phyloP scores from a whole-genome alignment of 64 coral and sea anemone genomes.

The Montipora foliosa region DNA sequence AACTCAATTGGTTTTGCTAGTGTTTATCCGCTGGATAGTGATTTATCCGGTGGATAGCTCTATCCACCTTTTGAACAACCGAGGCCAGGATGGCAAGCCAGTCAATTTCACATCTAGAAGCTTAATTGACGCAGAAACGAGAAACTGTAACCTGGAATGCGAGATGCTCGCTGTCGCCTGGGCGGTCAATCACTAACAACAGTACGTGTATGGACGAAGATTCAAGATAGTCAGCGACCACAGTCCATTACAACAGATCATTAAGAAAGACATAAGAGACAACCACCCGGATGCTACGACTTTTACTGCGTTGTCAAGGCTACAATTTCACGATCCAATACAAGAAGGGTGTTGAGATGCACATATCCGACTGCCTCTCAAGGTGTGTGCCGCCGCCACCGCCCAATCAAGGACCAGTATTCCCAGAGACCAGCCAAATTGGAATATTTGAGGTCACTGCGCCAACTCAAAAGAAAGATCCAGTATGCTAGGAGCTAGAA shows the following conservation, averaged over 20 bases:
- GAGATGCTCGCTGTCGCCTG: too few species aligned
- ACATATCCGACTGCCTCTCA: neutral
- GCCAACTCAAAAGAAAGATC: neutral
- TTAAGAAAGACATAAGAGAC: neutral
- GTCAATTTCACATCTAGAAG: neutral
- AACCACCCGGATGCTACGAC: neutral
- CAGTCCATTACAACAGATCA: neutral
- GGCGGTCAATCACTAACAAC: too few species aligned
- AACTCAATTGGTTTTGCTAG: too few species aligned
- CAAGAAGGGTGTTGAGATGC: neutral
- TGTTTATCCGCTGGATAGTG: too few species aligned
- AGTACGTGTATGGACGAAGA: too few species aligned
- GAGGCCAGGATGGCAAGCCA: neutral
- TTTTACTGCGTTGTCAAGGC: neutral
- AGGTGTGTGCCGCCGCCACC: neutral
- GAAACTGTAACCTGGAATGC: neutral
- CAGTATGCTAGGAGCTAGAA: neutral
- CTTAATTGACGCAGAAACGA: neutral
- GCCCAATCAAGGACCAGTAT: neutral
- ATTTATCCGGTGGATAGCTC: too few species aligned
- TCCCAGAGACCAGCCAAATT: neutral
- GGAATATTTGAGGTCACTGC: neutral
- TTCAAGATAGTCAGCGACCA: neutral
- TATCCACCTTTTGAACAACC: too few species aligned
- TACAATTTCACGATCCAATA: neutral